These are phyloP conservation scores for Leucophora obtusa DNA, from an alignment of 2,888 invertebrate species.

Conservation along the genomic window DNA sequence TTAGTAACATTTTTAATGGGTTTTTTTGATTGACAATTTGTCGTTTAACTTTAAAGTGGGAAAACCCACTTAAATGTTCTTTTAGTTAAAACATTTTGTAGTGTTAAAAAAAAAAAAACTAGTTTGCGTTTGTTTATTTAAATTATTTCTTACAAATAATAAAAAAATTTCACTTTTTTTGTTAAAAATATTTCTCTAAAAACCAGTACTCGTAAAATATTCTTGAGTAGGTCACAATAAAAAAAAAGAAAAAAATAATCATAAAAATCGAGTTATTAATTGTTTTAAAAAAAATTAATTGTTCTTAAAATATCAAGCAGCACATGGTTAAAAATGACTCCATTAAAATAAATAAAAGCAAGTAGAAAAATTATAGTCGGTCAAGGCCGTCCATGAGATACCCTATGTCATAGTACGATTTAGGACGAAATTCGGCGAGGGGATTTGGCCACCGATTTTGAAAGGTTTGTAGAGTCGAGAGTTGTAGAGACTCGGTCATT, in stretches of 20 bases:
- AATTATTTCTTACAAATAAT: not conserved
- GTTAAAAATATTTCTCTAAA: not conserved
- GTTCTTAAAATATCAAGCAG: conserved; percentile 9
- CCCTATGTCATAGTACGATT: too few species aligned
- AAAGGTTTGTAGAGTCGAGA: too few species aligned
- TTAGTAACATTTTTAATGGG: not conserved
- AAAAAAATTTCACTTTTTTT: conserved; percentile 5
- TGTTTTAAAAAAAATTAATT: conserved; percentile 15
- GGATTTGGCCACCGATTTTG: too few species aligned
- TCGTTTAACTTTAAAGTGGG: too few species aligned
- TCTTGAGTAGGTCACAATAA: conserved; percentile 36
- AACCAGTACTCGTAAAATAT: conserved; percentile 36
- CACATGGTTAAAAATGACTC: not conserved
- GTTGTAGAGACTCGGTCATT: too few species aligned
- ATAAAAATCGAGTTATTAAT: conserved; percentile 48
- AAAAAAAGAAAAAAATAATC: not conserved
- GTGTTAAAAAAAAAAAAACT: not conserved
- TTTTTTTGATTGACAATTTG: not conserved
- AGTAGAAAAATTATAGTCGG: too few species aligned
- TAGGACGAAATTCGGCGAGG: too few species aligned
- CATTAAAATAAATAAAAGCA: not conserved
- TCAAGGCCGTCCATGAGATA: too few species aligned
- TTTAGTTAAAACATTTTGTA: too few species aligned
- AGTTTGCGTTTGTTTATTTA: not conserved
- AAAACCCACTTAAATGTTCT: too few species aligned